These are phyloP conservation scores for Eulithis prunata DNA, from an alignment of 2,888 invertebrate genomes.

Conservation along the genomic window DNA sequence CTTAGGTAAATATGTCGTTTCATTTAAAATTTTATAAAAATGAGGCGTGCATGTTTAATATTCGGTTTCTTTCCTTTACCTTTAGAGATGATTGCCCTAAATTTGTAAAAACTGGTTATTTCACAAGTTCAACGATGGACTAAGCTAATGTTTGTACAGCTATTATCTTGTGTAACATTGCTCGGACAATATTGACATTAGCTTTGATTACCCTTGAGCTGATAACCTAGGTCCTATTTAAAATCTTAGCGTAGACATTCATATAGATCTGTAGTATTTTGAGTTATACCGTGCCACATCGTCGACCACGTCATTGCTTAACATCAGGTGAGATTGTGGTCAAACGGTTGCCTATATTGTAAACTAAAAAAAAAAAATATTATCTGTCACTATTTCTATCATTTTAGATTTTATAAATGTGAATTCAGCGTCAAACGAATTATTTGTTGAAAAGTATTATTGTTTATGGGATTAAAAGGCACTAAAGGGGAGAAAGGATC, in stretches of 20 bases:
- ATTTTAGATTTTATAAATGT: too few species aligned
- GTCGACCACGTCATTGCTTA: too few species aligned
- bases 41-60: too few species aligned
- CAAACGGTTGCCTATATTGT: too few species aligned
- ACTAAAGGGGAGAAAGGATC: too few species aligned
- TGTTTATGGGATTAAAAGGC: too few species aligned
- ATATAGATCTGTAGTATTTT: neutral
- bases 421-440: neutral
- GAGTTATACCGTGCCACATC: too few species aligned
- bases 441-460: neutral
- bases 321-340: too few species aligned
- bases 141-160: constrained; percentile 10
- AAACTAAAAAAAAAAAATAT: too few species aligned
- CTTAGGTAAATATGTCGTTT: too few species aligned
- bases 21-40: too few species aligned
- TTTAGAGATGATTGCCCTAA: neutral
- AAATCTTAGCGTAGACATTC: neutral
- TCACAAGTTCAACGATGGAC: constrained; percentile 19
- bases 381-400: neutral
- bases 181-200: constrained; percentile 26
- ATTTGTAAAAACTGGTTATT: constrained; percentile 2
- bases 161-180: constrained; percentile 15
- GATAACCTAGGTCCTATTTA: neutral
- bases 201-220: constrained; percentile 21
- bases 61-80: too few species aligned